phyloP scores from a whole-genome alignment of 2,888 invertebrate species.

The Sericinus montela region DNA sequence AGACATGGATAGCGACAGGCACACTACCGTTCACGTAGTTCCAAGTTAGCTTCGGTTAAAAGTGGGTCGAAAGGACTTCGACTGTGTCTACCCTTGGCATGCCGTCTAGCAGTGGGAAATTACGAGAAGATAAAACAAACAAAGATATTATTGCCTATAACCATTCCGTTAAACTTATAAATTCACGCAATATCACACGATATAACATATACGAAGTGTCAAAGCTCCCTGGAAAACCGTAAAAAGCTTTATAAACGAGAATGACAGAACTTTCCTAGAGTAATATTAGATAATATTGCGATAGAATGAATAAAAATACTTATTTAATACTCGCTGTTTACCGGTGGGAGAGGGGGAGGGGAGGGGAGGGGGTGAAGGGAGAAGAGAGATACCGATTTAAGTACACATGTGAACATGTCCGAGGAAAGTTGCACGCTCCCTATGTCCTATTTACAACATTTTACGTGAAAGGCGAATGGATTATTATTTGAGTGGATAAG shows the following conservation, averaged over 20 bases:
- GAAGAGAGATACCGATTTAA: background rate
- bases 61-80: no score
- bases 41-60: no score
- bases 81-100: no score
- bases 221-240: constrained; percentile 22
- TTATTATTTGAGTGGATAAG: background rate
- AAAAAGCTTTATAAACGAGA: constrained; percentile 41
- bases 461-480: background rate
- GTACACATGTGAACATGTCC: constrained; percentile 9
- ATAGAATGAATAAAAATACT: constrained; percentile 35
- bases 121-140: no score
- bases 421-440: background rate
- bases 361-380: background rate
- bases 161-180: background rate
- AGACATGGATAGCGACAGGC: no score
- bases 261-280: constrained; percentile 28
- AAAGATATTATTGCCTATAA: background rate
- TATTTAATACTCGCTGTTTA: constrained; percentile 23
- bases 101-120: no score
- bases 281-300: constrained; percentile 19
- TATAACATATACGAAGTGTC: constrained; percentile 5
- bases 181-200: background rate
- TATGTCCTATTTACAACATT: background rate
- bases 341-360: background rate
- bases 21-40: no score